phyloP scores from a whole-genome alignment of 2,113 vertebrate species.

The Columba janthina region DNA sequence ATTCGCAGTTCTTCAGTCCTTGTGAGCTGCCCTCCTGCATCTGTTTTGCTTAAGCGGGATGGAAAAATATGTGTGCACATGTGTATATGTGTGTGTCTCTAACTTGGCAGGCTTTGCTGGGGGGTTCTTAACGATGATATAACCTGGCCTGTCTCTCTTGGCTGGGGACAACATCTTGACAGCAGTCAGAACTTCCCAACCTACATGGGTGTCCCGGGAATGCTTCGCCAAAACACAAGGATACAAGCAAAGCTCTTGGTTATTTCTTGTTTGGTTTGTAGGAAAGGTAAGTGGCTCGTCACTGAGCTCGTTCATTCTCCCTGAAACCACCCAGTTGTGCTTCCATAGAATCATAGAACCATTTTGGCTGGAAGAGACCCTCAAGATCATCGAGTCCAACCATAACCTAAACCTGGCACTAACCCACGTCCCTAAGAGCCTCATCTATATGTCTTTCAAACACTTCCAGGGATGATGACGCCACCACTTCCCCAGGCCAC shows the following conservation, averaged over 20 bases:
- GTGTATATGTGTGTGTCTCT: background rate
- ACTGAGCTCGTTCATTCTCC: background rate
- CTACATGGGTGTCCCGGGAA: rapidly evolving
- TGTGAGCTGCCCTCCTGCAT: background rate
- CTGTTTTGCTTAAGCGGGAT: background rate
- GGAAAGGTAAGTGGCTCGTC: background rate
- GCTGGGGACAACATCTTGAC: background rate
- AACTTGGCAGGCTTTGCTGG: background rate
- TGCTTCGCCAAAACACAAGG: background rate
- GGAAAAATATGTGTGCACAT: too few species aligned
- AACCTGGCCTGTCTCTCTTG: background rate
- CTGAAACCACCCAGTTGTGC: rapidly evolving
- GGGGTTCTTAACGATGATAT: background rate
- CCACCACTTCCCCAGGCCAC: too few species aligned
- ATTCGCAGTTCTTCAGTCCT: background rate
- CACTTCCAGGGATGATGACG: too few species aligned
- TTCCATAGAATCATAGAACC: background rate
- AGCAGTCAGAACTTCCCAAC: background rate
- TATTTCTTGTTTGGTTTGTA: background rate
- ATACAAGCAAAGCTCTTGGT: background rate
- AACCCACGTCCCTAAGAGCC: too few species aligned
- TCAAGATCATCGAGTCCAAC: too few species aligned
- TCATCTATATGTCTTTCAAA: too few species aligned
- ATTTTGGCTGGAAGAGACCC: too few species aligned
- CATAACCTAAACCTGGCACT: too few species aligned